Percentiles rank a stretch among this genome's conserved stretches.
Conservation (phyloP, 2,888 invertebrate genomes). For the Pyrrhosoma nymphula region DNA sequence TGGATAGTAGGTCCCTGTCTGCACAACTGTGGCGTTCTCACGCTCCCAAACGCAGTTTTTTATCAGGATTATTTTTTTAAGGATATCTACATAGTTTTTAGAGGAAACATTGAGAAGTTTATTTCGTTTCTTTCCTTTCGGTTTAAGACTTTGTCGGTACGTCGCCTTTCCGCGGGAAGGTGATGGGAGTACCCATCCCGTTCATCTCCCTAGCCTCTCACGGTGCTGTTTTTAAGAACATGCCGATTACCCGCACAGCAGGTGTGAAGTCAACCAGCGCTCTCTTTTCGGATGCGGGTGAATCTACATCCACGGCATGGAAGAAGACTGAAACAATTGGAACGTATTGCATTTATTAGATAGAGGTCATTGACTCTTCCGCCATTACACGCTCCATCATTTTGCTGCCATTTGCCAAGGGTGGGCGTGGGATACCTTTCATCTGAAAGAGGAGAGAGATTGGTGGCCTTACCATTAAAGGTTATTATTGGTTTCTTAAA, state of each 20-base stretch:
- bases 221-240: not conserved
- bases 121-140: too few species aligned
- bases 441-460: not conserved
- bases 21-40: too few species aligned
- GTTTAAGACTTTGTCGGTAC: too few species aligned
- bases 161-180: too few species aligned
- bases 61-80: too few species aligned
- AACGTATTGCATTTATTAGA: constrained; percentile 43
- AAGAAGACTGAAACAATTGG: constrained; percentile 5
- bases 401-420: not conserved
- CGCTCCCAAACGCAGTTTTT: too few species aligned
- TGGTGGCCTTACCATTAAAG: not conserved
- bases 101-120: too few species aligned
- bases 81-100: too few species aligned
- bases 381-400: too few species aligned
- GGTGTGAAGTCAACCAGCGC: not conserved
- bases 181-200: too few species aligned
- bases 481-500: too few species aligned
- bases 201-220: not conserved
- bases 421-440: not conserved
- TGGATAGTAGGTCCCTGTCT: too few species aligned
- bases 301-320: not conserved
- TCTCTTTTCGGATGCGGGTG: constrained; percentile 25
- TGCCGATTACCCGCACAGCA: constrained; percentile 9
- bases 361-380: constrained; percentile 37